Percentiles rank a stretch among this genome's conserved stretches.
phyloP scores from a whole-genome alignment of 1,140 invertebrate species.

The Elysia chlorotica region DNA sequence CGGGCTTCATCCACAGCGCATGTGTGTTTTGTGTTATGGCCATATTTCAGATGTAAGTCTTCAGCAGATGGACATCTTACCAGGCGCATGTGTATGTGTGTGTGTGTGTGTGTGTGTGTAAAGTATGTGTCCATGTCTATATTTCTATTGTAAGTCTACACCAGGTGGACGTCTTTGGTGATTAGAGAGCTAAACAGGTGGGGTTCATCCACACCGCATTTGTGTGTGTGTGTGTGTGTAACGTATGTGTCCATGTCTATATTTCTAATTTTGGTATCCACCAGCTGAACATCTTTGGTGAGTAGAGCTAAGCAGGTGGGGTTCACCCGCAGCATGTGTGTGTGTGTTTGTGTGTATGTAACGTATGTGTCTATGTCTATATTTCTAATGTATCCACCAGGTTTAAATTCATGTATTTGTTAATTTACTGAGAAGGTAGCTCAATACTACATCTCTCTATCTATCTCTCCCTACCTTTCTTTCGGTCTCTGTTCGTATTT shows the following conservation, averaged over 20 bases:
- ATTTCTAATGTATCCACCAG: background rate
- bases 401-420: no score
- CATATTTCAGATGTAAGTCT: background rate
- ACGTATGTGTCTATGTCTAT: background rate
- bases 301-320: background rate
- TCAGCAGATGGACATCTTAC: background rate
- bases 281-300: conserved; percentile 27
- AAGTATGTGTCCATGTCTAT: background rate
- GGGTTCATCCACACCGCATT: no score
- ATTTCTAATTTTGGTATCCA: background rate
- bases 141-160: background rate
- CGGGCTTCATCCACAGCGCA: no score
- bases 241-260: background rate
- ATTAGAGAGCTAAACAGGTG: background rate
- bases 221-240: background rate
- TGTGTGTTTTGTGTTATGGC: background rate
- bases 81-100: background rate
- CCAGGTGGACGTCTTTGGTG: conserved; percentile 27
- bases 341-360: background rate
- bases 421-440: no score
- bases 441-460: no score
- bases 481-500: no score
- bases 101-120: background rate
- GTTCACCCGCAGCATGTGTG: no score
- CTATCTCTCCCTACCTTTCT: no score